Evolutionary conservation across 1,140 invertebrate genomes (phyloP), one percentile per base, ranked within the genome.

Genomic region (Drosophila seguyi): DNA sequence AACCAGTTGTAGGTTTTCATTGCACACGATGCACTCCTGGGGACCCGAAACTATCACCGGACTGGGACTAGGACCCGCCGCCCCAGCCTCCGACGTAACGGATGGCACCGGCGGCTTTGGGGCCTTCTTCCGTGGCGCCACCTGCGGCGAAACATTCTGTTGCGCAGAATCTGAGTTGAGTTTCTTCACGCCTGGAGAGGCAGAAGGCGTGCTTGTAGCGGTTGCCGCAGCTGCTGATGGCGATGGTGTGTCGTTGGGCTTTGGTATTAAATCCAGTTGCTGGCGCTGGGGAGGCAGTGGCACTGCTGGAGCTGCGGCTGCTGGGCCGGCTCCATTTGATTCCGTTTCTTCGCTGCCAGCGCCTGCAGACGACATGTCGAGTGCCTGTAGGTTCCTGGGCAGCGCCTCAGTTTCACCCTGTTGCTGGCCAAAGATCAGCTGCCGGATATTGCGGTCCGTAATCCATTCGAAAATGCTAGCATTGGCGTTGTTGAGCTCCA

Each of bases 11-110:
- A 97, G 94, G 71, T 94, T 94, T 85, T 97, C 96, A 41, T 95
- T 95, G 91, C 97, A 97, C 3, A 97, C 94, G 18, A 95, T 93
- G 92, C 97, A 97, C 81, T 96, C 95, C 10, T 93, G 93, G 13
- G 94, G 94, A 69, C 84, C 75, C n/a, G 67, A 14, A 16, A 73
- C 44, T 11, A 73, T 59, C 14, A 55, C 65, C n/a, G 55, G 62
- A 62, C 60, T 34, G 48, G 63, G 34, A 16, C 48, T 13, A 38
- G 79, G 59, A 57, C 75, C 45, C 7, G 59, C 44, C n/a, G 71
- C 72, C 18, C 65, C 69, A 20, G 52, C 62, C 59, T 34, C 48
- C 45, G 57, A 36, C 34, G 53, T 29, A 41, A 55, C 58, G 56
- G 74, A 6, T 41, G 75, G 59, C 36, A 61, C 66, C 63, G 87